Conservation (phyloP, 2,888 invertebrate genomes). For the Stratiomys singularior region DNA sequence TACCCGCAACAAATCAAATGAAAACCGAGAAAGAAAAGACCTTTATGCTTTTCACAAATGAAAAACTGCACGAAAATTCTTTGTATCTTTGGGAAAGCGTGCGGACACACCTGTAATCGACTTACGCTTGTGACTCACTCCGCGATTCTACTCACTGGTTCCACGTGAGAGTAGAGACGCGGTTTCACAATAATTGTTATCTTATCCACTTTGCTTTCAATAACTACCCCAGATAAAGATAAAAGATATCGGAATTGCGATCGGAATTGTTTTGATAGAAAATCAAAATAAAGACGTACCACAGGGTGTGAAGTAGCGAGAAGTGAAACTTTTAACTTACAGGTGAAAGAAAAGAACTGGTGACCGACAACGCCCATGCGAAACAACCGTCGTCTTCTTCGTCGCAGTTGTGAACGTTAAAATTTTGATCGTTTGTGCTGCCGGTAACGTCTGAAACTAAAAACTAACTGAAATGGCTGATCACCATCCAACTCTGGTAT, state of each 20-base stretch:
- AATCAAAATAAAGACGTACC: not conserved
- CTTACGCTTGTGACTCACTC: constrained; percentile 11
- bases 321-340: not conserved
- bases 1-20: not conserved
- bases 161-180: not conserved
- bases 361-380: constrained; percentile 29
- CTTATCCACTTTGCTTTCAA: constrained; percentile 33
- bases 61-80: not conserved
- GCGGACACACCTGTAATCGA: constrained; percentile 27
- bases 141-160: not conserved
- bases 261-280: constrained; percentile 18
- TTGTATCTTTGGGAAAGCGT: not conserved
- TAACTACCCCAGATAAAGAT: not conserved
- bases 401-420: not conserved
- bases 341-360: constrained; percentile 3
- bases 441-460: not conserved
- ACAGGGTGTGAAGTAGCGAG: not conserved
- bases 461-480: not conserved
- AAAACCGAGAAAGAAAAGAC: not conserved
- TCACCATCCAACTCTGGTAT: not conserved
- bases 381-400: not conserved
- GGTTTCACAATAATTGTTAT: constrained; percentile 33
- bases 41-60: not conserved
- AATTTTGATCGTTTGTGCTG: not conserved
- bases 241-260: constrained; percentile 3